A percentile compares a stretch with the other conserved stretches of the same genome.
phyloP scores from a whole-genome alignment of 2,797 vertebrate species.

The Salmo trutta region DNA sequence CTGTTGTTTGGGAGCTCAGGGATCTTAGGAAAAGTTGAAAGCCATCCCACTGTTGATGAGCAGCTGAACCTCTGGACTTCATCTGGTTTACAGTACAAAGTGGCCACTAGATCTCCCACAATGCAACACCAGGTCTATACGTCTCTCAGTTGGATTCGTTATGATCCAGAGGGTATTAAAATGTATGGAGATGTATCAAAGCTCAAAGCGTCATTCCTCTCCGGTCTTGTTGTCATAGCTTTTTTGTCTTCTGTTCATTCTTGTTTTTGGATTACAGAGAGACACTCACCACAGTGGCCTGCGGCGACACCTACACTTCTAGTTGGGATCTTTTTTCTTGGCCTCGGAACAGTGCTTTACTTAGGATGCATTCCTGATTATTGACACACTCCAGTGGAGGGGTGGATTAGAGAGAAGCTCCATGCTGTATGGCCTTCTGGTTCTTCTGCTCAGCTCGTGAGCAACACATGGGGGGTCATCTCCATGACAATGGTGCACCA shows the following conservation, averaged over 20 bases:
- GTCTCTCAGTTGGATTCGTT: slow-evolving; percentile 34
- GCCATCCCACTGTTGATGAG: slow-evolving; percentile 69
- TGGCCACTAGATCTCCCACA: slow-evolving; percentile 47
- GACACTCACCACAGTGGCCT: slow-evolving; percentile 40
- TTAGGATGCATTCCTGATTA: slow-evolving; percentile 68
- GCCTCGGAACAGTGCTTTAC: slow-evolving; percentile 71
- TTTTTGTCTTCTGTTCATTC: slow-evolving; percentile 35
- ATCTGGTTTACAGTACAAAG: slow-evolving; percentile 53
- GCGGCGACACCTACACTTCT: slow-evolving; percentile 52
- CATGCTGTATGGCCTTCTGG: slow-evolving; percentile 45
- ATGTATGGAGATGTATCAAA: slow-evolving; percentile 62
- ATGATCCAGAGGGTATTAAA: slow-evolving; percentile 39
- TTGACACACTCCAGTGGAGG: slow-evolving; percentile 66
- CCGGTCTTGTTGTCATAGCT: slow-evolving; percentile 42
- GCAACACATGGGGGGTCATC: slow-evolving; percentile 75
- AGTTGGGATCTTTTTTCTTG: slow-evolving; percentile 61
- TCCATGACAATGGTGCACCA: slow-evolving; percentile 70
- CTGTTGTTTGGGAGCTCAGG: slow-evolving; percentile 61
- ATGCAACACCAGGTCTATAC: slow-evolving; percentile 33
- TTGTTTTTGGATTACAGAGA: slow-evolving; percentile 27
- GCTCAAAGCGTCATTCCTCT: slow-evolving; percentile 30
- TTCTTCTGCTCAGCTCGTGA: slow-evolving; percentile 52
- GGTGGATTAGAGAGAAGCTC: slow-evolving; percentile 60
- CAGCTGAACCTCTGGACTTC: slow-evolving; percentile 70
- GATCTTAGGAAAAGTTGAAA: slow-evolving; percentile 55